A percentile compares a stretch with the other conserved stretches of the same genome.
These are phyloP conservation scores for Euproctis similis DNA, from an alignment of 2,888 invertebrate genomes.

Conservation along the genomic window DNA sequence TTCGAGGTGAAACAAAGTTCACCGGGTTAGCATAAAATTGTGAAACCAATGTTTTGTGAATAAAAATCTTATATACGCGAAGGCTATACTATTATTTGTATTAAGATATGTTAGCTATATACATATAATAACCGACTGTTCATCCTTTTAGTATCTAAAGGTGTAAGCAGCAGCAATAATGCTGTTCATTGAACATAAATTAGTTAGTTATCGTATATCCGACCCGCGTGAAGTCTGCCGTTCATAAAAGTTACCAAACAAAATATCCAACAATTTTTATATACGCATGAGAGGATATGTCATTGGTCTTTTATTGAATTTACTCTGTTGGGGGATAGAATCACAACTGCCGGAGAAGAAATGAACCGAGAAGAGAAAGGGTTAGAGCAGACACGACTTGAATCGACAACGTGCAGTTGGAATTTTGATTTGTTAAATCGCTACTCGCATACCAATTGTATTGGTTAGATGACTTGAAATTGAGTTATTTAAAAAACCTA, in stretches of 20 bases:
- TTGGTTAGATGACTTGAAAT: slow-evolving; percentile 35
- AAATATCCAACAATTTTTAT: slow-evolving; percentile 17
- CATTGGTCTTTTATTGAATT: slow-evolving; percentile 52
- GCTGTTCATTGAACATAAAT: too few species aligned
- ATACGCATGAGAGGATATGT: slow-evolving; percentile 26
- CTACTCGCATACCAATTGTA: slow-evolving; percentile 49
- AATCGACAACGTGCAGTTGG: slow-evolving; percentile 46
- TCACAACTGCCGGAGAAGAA: slow-evolving; percentile 54
- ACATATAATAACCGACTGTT: too few species aligned
- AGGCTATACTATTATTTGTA: too few species aligned
- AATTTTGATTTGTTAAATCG: slow-evolving; percentile 58
- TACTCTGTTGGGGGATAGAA: slow-evolving; percentile 48
- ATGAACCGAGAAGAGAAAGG: slow-evolving; percentile 63
- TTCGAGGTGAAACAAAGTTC: too few species aligned
- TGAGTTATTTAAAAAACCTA: too few species aligned
- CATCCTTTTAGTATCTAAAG: too few species aligned
- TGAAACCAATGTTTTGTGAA: slow-evolving; percentile 1
- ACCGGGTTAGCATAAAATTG: too few species aligned
- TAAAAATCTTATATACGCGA: slow-evolving; percentile 2
- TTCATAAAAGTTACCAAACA: too few species aligned
- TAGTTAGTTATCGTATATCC: too few species aligned
- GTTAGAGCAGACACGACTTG: slow-evolving; percentile 45
- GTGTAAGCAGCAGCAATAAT: too few species aligned
- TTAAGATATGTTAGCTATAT: too few species aligned
- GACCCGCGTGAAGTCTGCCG: too few species aligned